Conservation (phyloP, 2,113 vertebrate genomes). For the Sarotherodon lohbergeri region DNA sequence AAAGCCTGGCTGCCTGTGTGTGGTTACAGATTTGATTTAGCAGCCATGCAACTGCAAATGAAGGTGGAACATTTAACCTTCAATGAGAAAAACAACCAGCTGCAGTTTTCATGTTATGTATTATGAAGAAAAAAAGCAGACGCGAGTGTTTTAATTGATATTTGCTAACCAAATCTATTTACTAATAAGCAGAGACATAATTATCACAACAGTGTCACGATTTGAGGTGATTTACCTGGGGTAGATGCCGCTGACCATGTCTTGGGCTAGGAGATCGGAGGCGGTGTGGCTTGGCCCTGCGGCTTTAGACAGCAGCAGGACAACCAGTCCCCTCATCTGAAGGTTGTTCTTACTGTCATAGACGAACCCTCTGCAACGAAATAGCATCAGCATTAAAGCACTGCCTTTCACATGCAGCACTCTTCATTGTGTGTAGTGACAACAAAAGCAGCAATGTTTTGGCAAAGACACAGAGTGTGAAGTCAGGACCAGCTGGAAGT, state of each 20-base stretch:
- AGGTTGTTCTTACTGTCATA: slow-evolving; percentile 86
- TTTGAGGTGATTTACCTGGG: slow-evolving; percentile 78
- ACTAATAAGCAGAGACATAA: background rate
- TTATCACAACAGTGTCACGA: background rate
- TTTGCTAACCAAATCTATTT: background rate
- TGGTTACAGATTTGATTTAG: background rate
- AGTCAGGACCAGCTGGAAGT: background rate
- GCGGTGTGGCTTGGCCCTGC: slow-evolving; percentile 78
- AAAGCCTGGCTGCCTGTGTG: background rate
- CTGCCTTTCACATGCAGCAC: background rate
- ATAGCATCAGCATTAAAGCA: background rate
- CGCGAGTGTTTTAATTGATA: rapidly evolving
- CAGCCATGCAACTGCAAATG: background rate
- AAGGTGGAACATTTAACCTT: background rate
- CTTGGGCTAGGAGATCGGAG: slow-evolving; percentile 71
- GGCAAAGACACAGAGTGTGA: background rate
- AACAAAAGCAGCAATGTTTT: background rate
- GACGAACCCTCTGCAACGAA: slow-evolving; percentile 80
- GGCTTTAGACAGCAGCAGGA: slow-evolving; percentile 92
- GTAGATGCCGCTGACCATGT: slow-evolving; percentile 94
- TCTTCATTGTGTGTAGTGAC: background rate
- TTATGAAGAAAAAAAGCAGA: background rate
- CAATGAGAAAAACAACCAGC: background rate
- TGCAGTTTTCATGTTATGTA: background rate
- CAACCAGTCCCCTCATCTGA: slow-evolving; percentile 88